Conservation (phyloP, 2,888 invertebrate genomes). For the Omphaloscelis lunosa region DNA sequence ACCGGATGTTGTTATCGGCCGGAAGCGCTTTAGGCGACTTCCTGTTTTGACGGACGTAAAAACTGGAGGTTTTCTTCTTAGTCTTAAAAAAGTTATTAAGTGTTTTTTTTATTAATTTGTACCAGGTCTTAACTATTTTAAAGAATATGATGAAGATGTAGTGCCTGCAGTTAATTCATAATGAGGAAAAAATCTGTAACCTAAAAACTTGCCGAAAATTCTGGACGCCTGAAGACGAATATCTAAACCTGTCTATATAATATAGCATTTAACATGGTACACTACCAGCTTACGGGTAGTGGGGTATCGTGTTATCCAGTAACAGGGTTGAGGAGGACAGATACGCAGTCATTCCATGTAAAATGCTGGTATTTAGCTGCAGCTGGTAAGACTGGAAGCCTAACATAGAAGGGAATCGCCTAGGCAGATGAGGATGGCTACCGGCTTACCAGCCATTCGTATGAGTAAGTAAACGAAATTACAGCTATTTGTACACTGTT, state of each 20-base stretch:
- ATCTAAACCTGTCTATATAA: too few species aligned
- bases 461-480: background rate
- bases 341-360: background rate
- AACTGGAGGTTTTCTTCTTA: conserved; percentile 63
- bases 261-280: background rate
- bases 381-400: background rate
- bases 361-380: background rate
- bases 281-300: background rate
- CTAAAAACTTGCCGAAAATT: background rate
- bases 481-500: background rate
- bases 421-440: background rate
- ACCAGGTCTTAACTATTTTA: conserved; percentile 1
- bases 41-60: conserved; percentile 87
- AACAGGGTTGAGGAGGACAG: background rate
- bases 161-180: background rate
- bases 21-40: conserved; percentile 90
- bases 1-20: conserved; percentile 90
- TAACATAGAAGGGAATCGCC: background rate
- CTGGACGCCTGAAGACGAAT: background rate
- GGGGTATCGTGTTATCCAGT: too few species aligned
- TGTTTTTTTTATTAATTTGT: conserved; percentile 49
- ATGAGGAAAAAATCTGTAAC: background rate
- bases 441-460: too few species aligned
- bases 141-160: background rate
- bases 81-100: conserved; percentile 57